These are phyloP conservation scores for Brienomyrus longianalis DNA, from an alignment of 2,113 vertebrate genomes.

Conservation along the genomic window DNA sequence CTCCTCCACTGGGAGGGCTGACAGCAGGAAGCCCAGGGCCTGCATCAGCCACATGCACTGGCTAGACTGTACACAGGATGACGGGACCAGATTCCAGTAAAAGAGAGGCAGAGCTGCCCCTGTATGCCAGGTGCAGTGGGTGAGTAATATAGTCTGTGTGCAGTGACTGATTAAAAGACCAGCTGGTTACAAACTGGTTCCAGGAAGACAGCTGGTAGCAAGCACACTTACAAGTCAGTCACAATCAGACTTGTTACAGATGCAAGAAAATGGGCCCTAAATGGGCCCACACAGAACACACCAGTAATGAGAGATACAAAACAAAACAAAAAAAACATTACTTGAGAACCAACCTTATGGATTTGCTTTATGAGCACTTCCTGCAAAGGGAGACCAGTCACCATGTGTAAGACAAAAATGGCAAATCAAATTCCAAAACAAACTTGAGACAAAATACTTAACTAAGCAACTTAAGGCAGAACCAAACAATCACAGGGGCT, in stretches of 20 bases:
- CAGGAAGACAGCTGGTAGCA: not conserved
- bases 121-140: not conserved
- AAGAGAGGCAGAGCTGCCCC: not conserved
- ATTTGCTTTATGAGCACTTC: constrained; percentile 86
- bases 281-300: not conserved
- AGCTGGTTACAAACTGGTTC: not conserved
- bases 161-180: not conserved
- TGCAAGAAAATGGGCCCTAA: no score
- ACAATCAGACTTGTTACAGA: not conserved
- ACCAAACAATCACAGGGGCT: not conserved
- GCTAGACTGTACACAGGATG: constrained; percentile 70
- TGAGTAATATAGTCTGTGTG: not conserved
- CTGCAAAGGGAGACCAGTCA: constrained; percentile 47
- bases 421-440: not conserved
- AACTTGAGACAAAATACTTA: not conserved
- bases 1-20: constrained; percentile 80
- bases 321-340: not conserved
- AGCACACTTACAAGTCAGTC: not conserved
- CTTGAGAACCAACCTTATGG: constrained; percentile 78
- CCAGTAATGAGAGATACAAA: not conserved
- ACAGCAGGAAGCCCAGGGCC: constrained; percentile 90
- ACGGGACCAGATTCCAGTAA: not conserved
- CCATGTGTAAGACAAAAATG: not conserved
- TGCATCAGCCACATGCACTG: constrained; percentile 99
- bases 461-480: not conserved